Evolutionary conservation across 92 coral and sea anemone species (phyloP), one percentile per base, ranked within the genome.

Genomic region (Hydrozoanthus gracilis): DNA sequence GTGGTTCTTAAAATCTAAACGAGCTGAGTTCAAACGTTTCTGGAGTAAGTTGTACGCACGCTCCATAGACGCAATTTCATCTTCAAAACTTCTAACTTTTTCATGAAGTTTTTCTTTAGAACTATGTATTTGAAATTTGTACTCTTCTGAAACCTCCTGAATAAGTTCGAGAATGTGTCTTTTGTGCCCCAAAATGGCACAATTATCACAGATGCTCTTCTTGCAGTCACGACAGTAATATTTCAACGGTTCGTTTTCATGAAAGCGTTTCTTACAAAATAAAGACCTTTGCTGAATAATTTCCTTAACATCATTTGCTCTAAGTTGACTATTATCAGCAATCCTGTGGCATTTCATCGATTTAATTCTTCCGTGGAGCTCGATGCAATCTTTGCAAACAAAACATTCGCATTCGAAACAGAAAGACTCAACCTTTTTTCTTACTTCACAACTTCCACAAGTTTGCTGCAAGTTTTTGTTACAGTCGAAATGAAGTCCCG

Each of bases 391-490:
- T 44, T 67, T 87, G 73, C 98, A 94, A 9, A 92, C 90, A 47
- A 94, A 89, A 72, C 95, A 90, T 86, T 89, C 93, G 51, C 98
- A 94, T 17, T 92, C 92, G 55, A 83, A 92, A 77, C 98, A 94
- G 67, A 88, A 94, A n/a, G 95, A 87, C 71, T 83, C 85, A 0
- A 95, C 98, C 27, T 72, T 46, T 20, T 76, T 51, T 76, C 68
- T 86, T 77, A 88, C 79, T 66, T 94, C 95, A 45, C 98, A 94
- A 49, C 95, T 92, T 39, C 91, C 90, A 48, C 98, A 92, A 7
- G 92, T 64, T 16, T 92, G 71, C 74, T 90, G 92, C 20, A 91
- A 85, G 76, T 88, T 88, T 71, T 84, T 93, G 72, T 87, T 86
- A 16, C 72, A 17, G 48, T 87, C 89, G 82, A 90, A 78, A 45